Evolutionary conservation across 2,797 vertebrate genomes (phyloP), one percentile per base, ranked within the genome.

Genomic region (Acrocephalus scirpaceus): DNA sequence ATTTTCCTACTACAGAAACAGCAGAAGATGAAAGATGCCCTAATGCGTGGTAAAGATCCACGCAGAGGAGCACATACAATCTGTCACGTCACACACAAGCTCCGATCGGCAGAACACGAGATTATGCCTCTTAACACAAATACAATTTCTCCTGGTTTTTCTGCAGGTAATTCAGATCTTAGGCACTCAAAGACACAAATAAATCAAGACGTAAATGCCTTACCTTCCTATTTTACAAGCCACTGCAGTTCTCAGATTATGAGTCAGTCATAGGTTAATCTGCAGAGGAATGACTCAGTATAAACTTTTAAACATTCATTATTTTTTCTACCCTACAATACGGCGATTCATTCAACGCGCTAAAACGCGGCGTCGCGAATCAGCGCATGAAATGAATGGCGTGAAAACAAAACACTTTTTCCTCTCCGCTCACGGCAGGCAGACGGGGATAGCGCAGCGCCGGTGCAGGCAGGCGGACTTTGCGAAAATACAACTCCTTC

Each of bases 241-340:
- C 96, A 72, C 97, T 96, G 96, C 97, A 94, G 97, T 96, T 95
- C 89, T 94, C 95, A 75, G 94, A 26, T 92, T 90, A 90, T 96
- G 97, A 97, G 96, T 97, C 97, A 95, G 96, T 97, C 95, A 93
- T 92, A 93, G 94, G 94, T 94, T 95, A 95, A 95, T 96, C 97
- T 97, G 97, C 97, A 97, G 97, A 97, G 91, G 94, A 95, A 98
- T 98, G 98, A 98, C 97, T 98, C 97, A 98, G 97, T 95, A 96
- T 96, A 95, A 98, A 98, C 97, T 98, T 98, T 98, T 95, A 88
- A 96, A 97, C 88, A 94, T 93, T 92, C 89, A 80, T 92, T 87
- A 60, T 89, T 97, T 94, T 91, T 56, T 10, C 64, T 81, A 73
- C 36, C 73, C 86, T 67, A 60, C 73, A 65, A 74, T 70, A 11